Conservation (phyloP, 2,888 invertebrate species). For the Troides aeacus region DNA sequence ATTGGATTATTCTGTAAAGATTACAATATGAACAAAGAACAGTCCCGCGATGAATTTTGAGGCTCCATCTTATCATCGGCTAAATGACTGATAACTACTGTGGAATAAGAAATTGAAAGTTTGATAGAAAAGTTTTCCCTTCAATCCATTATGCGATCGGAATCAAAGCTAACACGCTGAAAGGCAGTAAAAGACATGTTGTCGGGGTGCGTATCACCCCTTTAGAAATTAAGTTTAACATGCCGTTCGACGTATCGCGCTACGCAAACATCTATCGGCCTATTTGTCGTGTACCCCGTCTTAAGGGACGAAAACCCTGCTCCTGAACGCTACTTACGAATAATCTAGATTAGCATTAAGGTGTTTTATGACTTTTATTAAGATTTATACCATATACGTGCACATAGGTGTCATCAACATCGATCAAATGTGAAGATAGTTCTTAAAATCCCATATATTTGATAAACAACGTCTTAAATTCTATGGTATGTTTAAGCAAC, state of each 20-base stretch:
- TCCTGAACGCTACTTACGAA: conserved; percentile 52
- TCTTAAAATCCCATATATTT: neutral
- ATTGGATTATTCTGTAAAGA: no score
- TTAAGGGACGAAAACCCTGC: conserved; percentile 39
- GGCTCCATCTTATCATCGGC: neutral
- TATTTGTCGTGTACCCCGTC: conserved; percentile 54
- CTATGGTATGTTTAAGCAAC: neutral
- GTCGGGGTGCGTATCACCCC: conserved; percentile 54
- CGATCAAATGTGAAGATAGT: neutral
- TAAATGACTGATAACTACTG: neutral
- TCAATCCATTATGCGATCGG: conserved; percentile 43
- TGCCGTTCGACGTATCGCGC: conserved; percentile 76
- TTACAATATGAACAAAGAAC: no score
- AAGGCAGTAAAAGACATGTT: conserved; percentile 67
- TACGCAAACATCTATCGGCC: conserved; percentile 58
- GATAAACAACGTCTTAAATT: neutral
- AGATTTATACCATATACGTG: neutral
- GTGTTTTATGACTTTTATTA: neutral
- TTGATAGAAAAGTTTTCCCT: conserved; percentile 18
- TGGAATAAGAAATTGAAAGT: neutral
- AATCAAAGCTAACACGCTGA: conserved; percentile 64
- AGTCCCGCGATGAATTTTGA: no score
- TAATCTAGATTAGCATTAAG: conserved; percentile 13
- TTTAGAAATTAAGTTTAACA: conserved; percentile 76
- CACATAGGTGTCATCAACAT: neutral